Evolutionary conservation across 2,797 vertebrate species (phyloP), one percentile per base, ranked within the genome.

Genomic region (Gallinago nigripennis): DNA sequence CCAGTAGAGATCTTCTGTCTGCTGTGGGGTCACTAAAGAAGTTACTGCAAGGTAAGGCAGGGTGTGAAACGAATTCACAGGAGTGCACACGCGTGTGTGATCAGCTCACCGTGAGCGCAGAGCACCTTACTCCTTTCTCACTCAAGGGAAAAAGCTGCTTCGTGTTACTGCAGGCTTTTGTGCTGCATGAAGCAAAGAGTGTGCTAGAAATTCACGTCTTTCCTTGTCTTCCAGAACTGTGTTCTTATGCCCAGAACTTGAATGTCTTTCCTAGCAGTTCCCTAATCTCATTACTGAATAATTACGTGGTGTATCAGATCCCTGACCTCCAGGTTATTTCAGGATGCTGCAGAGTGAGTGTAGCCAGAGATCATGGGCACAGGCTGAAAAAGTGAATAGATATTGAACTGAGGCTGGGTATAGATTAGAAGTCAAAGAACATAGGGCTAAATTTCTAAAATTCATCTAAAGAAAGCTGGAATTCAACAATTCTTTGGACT

Each of bases 61-160:
- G 2, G 2, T n/a, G 45, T 60, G 60, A 82, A 66, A 37, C 0
- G 0, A 66, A 14, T 35, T 77, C 68, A 45, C 10, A 39, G 16
- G 28, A 19, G 12, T 31, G 16, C 27, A 63, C 4, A 41, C 0
- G 1, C 30, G 4, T 15, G 2, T 31, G 15, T 20, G 21, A 60
- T 68, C 15, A 37, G 30, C 13, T 14, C 45, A 51, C 12, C 0
- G 0, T 9, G 8, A 65, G 1, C 0, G 1, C 33, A 69, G 46
- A 51, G 4, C 5, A 23, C 11, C 27, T 91, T 54, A 16, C 6
- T 72, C 8, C 3, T 50, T 60, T 71, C 30, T 50, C 21, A 27
- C 8, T 48, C 30, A n/a, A 20, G 0, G 63, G 43, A 7, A 79
- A 79, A 76, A 86, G 7, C 19, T 82, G 8, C 33, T 82, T 46